Evolutionary conservation across 2,797 vertebrate genomes (phyloP), one percentile per base, ranked within the genome.

Genomic region (Sphenodon punctatus): DNA sequence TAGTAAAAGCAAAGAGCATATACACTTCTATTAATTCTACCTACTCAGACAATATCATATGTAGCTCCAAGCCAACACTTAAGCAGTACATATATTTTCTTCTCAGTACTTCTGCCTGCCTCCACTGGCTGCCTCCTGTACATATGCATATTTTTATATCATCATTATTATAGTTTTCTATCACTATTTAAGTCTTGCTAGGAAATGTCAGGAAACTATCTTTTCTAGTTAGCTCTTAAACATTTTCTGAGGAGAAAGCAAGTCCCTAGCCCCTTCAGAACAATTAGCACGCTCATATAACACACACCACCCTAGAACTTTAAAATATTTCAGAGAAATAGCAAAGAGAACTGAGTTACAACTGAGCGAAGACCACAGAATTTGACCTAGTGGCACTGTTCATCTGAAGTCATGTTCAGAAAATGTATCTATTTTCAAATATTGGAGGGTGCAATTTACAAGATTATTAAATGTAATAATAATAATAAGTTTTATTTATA

Each of bases 1-100:
- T 1, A 6, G 60, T 53, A 88, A 88, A 78, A 78, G 72, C 63
- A 84, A 84, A 87, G 43, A 88, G 66, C 90, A 66, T 42, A 1
- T 87, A 82, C 78, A 72, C 78, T 74, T 55, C 74, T 84, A 85
- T 80, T 71, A 83, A 67, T 30, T 20, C 43, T 58, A 80, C 51
- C 42, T 75, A 87, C 82, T 41, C 61, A 67, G 63, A 56, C 63
- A 39, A 0, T 49, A 78, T 55, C 80, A 43, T 32, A 38, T 58
- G 34, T 20, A 68, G 67, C 76, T 58, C 64, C 58, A 63, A 5
- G 73, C 60, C 51, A 34, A 61, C 73, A 68, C 65, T 46, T 78
- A 75, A 67, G 19, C 42, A 17, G 58, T 17, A 66, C 68, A 23
- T n/a, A 41, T 48, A 19, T 32, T 53, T 49, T 67, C 53, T 82